phyloP scores from a whole-genome alignment of 2,113 vertebrate species.

The Hyla sarda region DNA sequence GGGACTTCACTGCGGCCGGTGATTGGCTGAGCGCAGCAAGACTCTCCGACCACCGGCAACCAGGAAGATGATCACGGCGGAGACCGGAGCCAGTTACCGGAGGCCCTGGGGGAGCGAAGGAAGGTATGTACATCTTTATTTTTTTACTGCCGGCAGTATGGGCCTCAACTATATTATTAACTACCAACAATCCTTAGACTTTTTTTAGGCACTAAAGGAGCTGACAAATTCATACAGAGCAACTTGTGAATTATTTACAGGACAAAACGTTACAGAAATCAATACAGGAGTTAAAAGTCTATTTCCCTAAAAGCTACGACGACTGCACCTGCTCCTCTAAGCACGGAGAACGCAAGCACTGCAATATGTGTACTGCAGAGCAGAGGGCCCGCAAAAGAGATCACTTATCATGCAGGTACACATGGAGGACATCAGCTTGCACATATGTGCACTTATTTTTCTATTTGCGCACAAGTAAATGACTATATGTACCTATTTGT shows the following conservation, averaged over 20 bases:
- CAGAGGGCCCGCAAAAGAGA: not conserved
- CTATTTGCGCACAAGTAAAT: too few relatives aligned
- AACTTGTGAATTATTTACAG: conserved; percentile 43
- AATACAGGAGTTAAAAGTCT: conserved; percentile 39
- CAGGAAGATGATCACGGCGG: too few relatives aligned
- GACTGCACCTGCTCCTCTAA: not conserved
- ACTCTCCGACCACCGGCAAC: too few relatives aligned
- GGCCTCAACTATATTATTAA: not conserved
- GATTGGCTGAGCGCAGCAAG: too few relatives aligned
- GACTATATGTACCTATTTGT: too few relatives aligned
- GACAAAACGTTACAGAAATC: conserved; percentile 36
- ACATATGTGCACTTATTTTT: too few relatives aligned
- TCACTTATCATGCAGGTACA: not conserved
- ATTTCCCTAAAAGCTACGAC: conserved; percentile 32
- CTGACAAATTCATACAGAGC: conserved; percentile 25
- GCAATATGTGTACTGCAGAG: not conserved
- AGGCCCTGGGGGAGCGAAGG: too few relatives aligned
- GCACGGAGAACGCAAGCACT: conserved; percentile 24
- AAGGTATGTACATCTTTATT: too few relatives aligned
- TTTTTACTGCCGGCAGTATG: not conserved
- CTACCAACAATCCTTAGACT: not conserved
- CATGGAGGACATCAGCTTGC: not conserved
- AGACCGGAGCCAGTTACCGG: too few relatives aligned
- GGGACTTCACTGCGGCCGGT: too few relatives aligned
- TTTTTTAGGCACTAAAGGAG: not conserved